A percentile compares a stretch with the other conserved stretches of the same genome.
Evolutionary conservation across 2,888 invertebrate genomes (phyloP).

Genomic region (Polydesmus complanatus): DNA sequence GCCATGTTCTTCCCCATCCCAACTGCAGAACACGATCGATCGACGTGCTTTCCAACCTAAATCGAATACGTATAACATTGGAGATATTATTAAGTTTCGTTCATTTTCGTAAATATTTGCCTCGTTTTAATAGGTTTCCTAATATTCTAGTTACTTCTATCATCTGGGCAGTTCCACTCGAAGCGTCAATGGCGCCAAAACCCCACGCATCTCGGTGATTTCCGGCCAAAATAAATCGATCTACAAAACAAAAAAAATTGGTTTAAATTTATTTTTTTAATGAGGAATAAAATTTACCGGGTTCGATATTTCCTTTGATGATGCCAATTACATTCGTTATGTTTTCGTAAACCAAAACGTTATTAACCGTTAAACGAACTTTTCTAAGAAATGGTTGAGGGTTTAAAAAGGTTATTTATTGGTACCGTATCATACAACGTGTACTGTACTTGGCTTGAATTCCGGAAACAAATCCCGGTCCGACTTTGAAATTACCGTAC

Average conservation of each 20-base stretch:
- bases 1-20: conserved; percentile 40
- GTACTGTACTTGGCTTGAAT: neutral
- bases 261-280: neutral
- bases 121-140: conserved; percentile 26
- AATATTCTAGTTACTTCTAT: conserved; percentile 35
- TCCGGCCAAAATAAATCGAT: conserved; percentile 38
- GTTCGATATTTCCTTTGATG: conserved; percentile 28
- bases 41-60: conserved; percentile 37
- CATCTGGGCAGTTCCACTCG: conserved; percentile 38
- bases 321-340: conserved; percentile 31
- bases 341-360: conserved; percentile 4
- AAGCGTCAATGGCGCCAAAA: conserved; percentile 37
- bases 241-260: conserved; percentile 22
- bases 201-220: conserved; percentile 42
- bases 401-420: neutral
- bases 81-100: neutral
- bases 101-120: neutral
- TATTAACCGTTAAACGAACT: conserved; percentile 7
- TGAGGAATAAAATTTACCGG: conserved; percentile 18
- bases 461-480: neutral
- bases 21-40: conserved; percentile 36
- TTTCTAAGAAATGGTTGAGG: neutral
- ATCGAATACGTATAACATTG: neutral
- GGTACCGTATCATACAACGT: neutral
- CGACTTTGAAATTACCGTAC: neutral